These are phyloP conservation scores for Drosophila longiperda DNA, from an alignment of 2,888 invertebrate species.

Conservation along the genomic window DNA sequence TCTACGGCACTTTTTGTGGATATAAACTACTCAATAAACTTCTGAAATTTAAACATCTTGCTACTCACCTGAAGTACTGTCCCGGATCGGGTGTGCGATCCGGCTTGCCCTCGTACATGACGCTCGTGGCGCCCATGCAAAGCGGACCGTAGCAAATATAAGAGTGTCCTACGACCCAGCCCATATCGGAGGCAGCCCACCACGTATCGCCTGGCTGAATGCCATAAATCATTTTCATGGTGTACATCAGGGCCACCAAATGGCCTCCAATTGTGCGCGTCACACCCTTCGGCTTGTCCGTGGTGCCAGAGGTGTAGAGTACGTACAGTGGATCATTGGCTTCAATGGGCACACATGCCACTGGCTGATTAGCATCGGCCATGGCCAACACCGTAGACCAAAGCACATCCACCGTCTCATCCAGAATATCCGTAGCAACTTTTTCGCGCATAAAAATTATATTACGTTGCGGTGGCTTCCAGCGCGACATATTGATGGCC, in stretches of 20 bases:
- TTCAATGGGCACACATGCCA: conserved; percentile 93
- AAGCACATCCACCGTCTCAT: conserved; percentile 89
- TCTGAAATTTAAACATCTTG: too few relatives aligned
- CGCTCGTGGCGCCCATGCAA: conserved; percentile 90
- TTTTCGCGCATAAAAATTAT: conserved; percentile 93
- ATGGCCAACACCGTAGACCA: conserved; percentile 91
- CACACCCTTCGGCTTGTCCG: conserved; percentile 91
- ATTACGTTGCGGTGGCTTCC: conserved; percentile 89
- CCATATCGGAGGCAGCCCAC: conserved; percentile 91
- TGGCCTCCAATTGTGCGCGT: conserved; percentile 95
- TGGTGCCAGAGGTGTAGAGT: conserved; percentile 96
- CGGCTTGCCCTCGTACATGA: conserved; percentile 97
- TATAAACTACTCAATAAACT: too few relatives aligned
- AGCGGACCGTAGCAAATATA: conserved; percentile 97
- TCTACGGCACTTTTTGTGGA: background rate
- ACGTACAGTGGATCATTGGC: conserved; percentile 96
- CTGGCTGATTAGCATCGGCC: conserved; percentile 85
- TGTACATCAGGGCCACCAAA: conserved; percentile 93
- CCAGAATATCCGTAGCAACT: conserved; percentile 87
- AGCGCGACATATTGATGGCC: conserved; percentile 90
- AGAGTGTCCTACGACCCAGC: conserved; percentile 98
- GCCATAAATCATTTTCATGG: conserved; percentile 93
- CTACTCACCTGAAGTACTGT: conserved; percentile 92
- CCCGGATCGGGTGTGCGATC: conserved; percentile 97
- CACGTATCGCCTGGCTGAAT: conserved; percentile 93